Evolutionary conservation across 2,797 vertebrate genomes (phyloP).

Genomic region (Bovichtus diacanthus): DNA sequence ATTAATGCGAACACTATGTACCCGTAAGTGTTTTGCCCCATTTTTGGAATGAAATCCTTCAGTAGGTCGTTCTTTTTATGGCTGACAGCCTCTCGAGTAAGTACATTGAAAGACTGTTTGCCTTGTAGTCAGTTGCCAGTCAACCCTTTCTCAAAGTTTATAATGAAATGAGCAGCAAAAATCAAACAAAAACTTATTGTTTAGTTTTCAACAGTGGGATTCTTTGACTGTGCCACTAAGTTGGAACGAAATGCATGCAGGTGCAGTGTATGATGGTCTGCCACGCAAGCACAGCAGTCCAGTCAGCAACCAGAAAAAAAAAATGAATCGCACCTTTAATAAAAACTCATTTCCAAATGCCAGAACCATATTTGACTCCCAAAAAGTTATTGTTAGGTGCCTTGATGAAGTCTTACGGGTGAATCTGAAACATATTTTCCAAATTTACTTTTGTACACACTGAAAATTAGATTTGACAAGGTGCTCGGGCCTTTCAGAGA

Average conservation of each 20-base stretch:
- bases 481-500: not conserved
- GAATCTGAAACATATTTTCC: constrained; percentile 26
- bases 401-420: constrained; percentile 25
- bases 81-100: constrained; percentile 15
- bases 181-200: constrained; percentile 28
- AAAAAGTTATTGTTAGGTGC: constrained; percentile 34
- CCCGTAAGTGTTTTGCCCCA: not conserved
- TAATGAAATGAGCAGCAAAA: constrained; percentile 37
- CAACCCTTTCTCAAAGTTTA: constrained; percentile 16
- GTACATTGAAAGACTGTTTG: constrained; percentile 34
- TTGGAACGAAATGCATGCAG: constrained; percentile 46
- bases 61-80: constrained; percentile 8
- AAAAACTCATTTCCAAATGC: constrained; percentile 53
- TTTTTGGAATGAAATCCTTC: constrained; percentile 8
- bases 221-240: constrained; percentile 36
- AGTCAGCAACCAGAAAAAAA: constrained; percentile 51
- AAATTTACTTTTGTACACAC: constrained; percentile 27
- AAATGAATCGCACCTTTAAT: constrained; percentile 62
- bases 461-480: constrained; percentile 33
- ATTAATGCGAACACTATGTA: not conserved
- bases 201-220: constrained; percentile 21
- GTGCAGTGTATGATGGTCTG: constrained; percentile 39
- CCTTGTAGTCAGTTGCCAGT: constrained; percentile 18
- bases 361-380: constrained; percentile 39
- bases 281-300: constrained; percentile 30